These are phyloP conservation scores for Macrocentrus cingulum DNA, from an alignment of 1,140 invertebrate species.

Conservation along the genomic window DNA sequence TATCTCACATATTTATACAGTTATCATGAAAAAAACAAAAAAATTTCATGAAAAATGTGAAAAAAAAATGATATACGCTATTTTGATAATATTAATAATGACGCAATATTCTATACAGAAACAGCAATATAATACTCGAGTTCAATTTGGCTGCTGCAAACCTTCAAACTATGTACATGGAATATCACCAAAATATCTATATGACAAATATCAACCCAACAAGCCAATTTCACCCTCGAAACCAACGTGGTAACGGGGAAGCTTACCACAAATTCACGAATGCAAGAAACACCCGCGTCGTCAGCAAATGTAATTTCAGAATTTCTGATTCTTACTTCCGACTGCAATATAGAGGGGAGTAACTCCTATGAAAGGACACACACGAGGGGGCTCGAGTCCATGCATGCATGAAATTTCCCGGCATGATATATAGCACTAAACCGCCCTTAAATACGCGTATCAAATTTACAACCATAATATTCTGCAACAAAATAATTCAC, in stretches of 20 bases:
- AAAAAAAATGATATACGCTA: too few relatives aligned
- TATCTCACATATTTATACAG: not conserved
- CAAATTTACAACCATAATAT: not conserved
- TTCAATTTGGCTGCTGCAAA: not conserved
- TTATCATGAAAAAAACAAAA: too few relatives aligned
- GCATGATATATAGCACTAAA: not conserved
- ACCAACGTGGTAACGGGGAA: not conserved
- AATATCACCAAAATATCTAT: not conserved
- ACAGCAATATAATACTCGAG: too few relatives aligned
- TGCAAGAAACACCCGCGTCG: not conserved
- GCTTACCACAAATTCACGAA: not conserved
- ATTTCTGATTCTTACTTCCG: constrained; percentile 22
- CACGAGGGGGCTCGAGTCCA: not conserved
- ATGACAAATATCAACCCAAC: constrained; percentile 9
- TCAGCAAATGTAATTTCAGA: not conserved
- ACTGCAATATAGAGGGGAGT: constrained; percentile 9
- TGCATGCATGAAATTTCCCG: constrained; percentile 17
- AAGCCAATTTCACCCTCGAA: constrained; percentile 7
- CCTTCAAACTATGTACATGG: constrained; percentile 12
- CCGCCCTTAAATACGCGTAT: not conserved
- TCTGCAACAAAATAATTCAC: not conserved
- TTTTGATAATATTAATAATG: too few relatives aligned
- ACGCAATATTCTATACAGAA: too few relatives aligned
- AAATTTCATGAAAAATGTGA: constrained; percentile 10
- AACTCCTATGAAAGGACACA: constrained; percentile 11